These are phyloP conservation scores for Bimastos eiseni DNA, from an alignment of 2,888 invertebrate genomes.

Conservation along the genomic window DNA sequence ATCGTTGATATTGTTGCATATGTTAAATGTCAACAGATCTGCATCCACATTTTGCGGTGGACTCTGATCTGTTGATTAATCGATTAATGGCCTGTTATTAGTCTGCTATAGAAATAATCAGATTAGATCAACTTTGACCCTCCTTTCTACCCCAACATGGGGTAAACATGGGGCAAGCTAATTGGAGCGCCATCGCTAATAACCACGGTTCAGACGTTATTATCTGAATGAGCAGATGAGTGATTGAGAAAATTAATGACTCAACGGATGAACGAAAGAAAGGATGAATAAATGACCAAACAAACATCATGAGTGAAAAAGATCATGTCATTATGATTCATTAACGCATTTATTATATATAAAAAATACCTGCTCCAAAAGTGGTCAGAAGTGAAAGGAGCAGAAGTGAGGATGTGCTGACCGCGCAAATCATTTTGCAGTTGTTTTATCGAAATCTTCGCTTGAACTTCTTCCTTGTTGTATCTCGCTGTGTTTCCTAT, in stretches of 20 bases:
- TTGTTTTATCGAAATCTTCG: neutral
- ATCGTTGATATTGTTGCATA: neutral
- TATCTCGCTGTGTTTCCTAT: neutral
- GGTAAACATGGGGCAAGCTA: neutral
- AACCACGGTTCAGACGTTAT: neutral
- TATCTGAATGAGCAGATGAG: neutral
- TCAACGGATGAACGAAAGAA: too few species aligned
- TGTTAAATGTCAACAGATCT: neutral
- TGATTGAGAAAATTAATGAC: too few species aligned
- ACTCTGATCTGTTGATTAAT: neutral
- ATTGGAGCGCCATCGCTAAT: neutral
- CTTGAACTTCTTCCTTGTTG: neutral
- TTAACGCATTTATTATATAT: neutral
- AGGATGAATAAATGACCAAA: neutral
- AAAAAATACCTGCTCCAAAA: neutral
- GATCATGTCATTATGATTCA: neutral
- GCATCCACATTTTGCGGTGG: neutral
- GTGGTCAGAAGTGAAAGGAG: neutral
- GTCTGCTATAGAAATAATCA: too few species aligned
- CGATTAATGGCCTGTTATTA: neutral
- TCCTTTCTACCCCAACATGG: neutral
- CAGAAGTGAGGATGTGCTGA: neutral
- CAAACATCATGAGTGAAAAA: neutral
- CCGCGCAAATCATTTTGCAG: neutral
- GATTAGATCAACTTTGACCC: neutral